A percentile compares a stretch with the other conserved stretches of the same genome.
Evolutionary conservation across 2,113 vertebrate species (phyloP).

Genomic region (Rhinoptilus africanus): DNA sequence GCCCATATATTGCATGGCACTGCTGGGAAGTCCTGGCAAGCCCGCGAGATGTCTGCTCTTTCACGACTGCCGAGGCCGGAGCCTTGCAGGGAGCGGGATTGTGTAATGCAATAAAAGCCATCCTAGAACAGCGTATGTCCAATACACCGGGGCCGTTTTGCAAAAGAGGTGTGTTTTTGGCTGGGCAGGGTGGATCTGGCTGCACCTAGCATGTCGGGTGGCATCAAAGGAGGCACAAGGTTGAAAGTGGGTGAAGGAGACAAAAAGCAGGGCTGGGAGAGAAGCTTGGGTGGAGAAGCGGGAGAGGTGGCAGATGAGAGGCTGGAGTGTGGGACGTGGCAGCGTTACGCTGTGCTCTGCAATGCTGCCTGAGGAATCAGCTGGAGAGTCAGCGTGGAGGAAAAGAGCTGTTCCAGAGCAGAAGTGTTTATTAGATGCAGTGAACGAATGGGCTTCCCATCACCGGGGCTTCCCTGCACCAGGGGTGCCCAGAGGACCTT

Average conservation of each 20-base stretch:
- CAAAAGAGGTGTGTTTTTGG: conserved; percentile 36
- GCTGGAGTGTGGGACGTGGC: neutral
- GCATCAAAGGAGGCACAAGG: conserved; percentile 59
- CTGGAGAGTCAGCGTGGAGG: neutral
- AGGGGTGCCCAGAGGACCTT: neutral
- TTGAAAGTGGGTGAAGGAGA: conserved; percentile 64
- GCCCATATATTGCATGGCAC: neutral
- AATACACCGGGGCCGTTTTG: neutral
- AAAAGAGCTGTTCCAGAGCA: neutral
- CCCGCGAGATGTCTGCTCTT: neutral
- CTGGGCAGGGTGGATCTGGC: conserved; percentile 49
- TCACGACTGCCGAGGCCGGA: neutral
- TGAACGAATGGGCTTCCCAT: neutral
- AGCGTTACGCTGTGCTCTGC: neutral
- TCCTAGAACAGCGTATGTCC: neutral
- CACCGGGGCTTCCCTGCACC: neutral
- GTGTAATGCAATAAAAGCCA: neutral
- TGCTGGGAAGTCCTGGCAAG: neutral
- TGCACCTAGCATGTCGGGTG: conserved; percentile 3
- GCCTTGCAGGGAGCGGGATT: neutral
- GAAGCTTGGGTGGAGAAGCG: conserved; percentile 61
- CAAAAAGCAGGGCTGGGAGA: conserved; percentile 63
- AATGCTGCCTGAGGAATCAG: neutral
- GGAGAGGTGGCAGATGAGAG: conserved; percentile 43
- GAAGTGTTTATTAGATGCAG: neutral